Base-by-base conservation (phyloP, 2,888 invertebrate genomes). In the Mystacides longicornis region DNA sequence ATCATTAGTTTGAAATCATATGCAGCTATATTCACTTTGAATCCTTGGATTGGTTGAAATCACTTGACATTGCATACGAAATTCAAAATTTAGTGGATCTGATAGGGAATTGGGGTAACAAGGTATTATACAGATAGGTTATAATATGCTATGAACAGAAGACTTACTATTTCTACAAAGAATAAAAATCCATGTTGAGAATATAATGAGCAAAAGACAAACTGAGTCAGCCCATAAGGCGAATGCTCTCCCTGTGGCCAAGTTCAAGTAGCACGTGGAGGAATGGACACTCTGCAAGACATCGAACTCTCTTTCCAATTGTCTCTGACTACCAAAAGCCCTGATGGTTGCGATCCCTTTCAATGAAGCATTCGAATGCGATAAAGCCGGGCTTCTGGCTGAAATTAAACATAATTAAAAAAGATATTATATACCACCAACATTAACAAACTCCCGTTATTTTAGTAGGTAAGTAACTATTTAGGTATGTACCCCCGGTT, bases 341-440 rank as follows among this genome's bases (percentile, higher is more conserved):
- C 93, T 74, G 47, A 93, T 87, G 0, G 91, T 90, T 1, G 87
- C 82, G 20, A 93, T 69, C 0, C 93, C 93, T 62, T 86, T 81
- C 2, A 93, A 74, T 0, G 88, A 85, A 7, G 89, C 85, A 65
- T 85, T 88, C 33, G 93, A 72, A 68, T 92, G 91, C 1, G 87
- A 82, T 67, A 89, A 92, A 0, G 93, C 86, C 1, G 93, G 93
- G 65, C 90, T 89, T 54, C 89, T 81, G 63, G 88, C 91, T 91
- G 73, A 23, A 51, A 51, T 31, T n/a, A n/a, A n/a, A 31, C 31
- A 31, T 31, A 43, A 45, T 20, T 20, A 45, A 20, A 19, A 45
- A 45, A 43, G 14, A 45, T 21, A 45, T 19, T 45, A n/a, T 19
- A 19, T 3, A 45, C 14, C n/a, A n/a, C n/a, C n/a, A n/a, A n/a